Conservation (phyloP, 2,888 invertebrate species). For the Cybosia mesomella region DNA sequence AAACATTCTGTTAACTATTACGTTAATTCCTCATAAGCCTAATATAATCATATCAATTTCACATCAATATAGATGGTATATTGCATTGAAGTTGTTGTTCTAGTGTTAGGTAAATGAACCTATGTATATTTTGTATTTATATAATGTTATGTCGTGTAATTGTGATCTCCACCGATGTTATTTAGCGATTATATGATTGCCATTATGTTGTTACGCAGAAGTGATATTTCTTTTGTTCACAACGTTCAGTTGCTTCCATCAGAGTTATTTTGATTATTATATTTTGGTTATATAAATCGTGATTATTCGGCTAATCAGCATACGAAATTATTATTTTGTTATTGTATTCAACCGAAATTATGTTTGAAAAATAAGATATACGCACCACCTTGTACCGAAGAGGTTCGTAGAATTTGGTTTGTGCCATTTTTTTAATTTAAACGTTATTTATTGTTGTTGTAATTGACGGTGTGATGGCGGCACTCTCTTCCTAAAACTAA, state of each 20-base stretch:
- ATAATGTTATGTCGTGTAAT: conserved; percentile 83
- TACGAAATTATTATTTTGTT: conserved; percentile 72
- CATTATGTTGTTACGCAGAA: conserved; percentile 82
- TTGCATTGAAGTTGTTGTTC: conserved; percentile 83
- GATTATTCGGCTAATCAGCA: conserved; percentile 73
- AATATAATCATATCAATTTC: conserved; percentile 81
- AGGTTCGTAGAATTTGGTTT: conserved; percentile 79
- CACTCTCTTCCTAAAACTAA: conserved; percentile 76
- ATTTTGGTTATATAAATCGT: conserved; percentile 65
- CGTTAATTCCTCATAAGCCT: conserved; percentile 76
- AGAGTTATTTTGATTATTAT: conserved; percentile 75
- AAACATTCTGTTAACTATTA: conserved; percentile 81
- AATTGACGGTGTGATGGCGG: conserved; percentile 64
- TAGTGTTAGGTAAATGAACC: conserved; percentile 79
- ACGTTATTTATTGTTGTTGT: conserved; percentile 79
- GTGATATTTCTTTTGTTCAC: conserved; percentile 72
- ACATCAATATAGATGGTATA: conserved; percentile 83
- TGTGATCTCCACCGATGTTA: conserved; percentile 87
- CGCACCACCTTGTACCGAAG: conserved; percentile 79
- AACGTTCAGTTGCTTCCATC: conserved; percentile 83
- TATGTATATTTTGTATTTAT: conserved; percentile 87
- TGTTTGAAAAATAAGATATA: conserved; percentile 62
- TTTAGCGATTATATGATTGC: conserved; percentile 85
- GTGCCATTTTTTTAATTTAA: conserved; percentile 86
- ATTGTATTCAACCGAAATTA: conserved; percentile 71